These are phyloP conservation scores for Vireo altiloquus DNA, from an alignment of 2,113 vertebrate species.

Conservation along the genomic window DNA sequence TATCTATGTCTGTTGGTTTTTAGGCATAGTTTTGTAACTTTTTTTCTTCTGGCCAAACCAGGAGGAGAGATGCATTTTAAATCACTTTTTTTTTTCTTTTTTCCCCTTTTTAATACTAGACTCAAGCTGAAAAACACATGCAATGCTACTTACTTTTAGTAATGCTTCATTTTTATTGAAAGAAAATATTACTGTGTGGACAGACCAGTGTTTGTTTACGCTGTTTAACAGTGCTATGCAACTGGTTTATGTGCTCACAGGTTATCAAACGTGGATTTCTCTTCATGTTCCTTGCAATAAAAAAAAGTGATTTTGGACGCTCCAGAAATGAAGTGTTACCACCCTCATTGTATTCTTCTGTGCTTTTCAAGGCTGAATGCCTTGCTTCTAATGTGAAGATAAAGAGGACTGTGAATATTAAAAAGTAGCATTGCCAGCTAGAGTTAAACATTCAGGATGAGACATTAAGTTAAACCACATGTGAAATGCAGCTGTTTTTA, in stretches of 20 bases:
- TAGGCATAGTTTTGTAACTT: not conserved
- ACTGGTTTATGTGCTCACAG: constrained; percentile 52
- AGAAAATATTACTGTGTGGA: not conserved
- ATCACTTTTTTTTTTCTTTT: not conserved
- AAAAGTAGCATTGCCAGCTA: constrained; percentile 66
- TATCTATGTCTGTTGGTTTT: not conserved
- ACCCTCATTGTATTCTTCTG: constrained; percentile 54
- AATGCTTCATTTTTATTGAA: not conserved
- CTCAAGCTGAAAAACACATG: not conserved
- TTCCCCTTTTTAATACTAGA: not conserved
- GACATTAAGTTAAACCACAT: constrained; percentile 78
- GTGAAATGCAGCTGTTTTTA: constrained; percentile 79
- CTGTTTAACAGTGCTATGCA: not conserved
- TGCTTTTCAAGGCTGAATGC: constrained; percentile 43
- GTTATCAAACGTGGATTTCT: not conserved
- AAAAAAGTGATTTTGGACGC: constrained; percentile 60
- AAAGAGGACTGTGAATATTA: constrained; percentile 66
- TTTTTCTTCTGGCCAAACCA: not conserved
- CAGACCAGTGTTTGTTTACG: not conserved
- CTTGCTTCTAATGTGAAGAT: constrained; percentile 62
- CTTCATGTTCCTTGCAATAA: constrained; percentile 37
- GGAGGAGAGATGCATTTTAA: not conserved
- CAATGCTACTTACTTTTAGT: not conserved
- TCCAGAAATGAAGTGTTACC: constrained; percentile 67
- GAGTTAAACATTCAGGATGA: constrained; percentile 73